phyloP scores from a whole-genome alignment of 2,888 invertebrate genomes.

The Coelinius sp. region DNA sequence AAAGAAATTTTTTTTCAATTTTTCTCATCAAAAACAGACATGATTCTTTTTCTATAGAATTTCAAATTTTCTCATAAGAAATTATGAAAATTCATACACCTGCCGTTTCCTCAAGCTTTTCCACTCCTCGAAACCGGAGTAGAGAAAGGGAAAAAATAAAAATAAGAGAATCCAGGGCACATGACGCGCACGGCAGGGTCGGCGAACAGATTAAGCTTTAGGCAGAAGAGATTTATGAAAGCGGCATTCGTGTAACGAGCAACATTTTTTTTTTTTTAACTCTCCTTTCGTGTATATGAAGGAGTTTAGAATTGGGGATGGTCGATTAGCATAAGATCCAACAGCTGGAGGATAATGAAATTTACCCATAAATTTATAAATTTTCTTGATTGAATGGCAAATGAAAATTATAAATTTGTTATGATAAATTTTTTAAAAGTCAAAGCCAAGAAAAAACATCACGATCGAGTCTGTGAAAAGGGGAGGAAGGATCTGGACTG shows the following conservation, averaged over 20 bases:
- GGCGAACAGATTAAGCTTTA: constrained; percentile 67
- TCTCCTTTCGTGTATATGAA: constrained; percentile 45
- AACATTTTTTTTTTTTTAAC: constrained; percentile 56
- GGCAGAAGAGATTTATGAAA: constrained; percentile 65
- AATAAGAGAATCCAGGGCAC: constrained; percentile 4
- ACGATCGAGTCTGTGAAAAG: constrained; percentile 46
- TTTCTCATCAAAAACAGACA: too few relatives aligned
- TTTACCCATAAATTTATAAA: constrained; percentile 18
- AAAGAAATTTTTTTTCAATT: too few relatives aligned
- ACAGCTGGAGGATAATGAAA: constrained; percentile 58
- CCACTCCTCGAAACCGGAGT: neutral
- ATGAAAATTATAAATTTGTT: too few relatives aligned
- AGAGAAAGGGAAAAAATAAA: constrained; percentile 24
- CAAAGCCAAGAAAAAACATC: constrained; percentile 39
- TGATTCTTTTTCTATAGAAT: too few relatives aligned
- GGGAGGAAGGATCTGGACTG: constrained; percentile 60
- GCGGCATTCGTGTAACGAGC: constrained; percentile 63
- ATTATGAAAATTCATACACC: constrained; percentile 64
- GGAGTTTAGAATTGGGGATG: constrained; percentile 59
- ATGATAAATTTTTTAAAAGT: too few relatives aligned
- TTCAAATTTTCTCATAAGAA: constrained; percentile 42
- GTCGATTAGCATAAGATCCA: constrained; percentile 67
- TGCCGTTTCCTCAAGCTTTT: constrained; percentile 54
- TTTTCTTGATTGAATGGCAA: neutral
- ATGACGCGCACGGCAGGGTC: constrained; percentile 42